Base-by-base conservation (phyloP, 1,140 invertebrate genomes). In the Lepidurus arcticus region DNA sequence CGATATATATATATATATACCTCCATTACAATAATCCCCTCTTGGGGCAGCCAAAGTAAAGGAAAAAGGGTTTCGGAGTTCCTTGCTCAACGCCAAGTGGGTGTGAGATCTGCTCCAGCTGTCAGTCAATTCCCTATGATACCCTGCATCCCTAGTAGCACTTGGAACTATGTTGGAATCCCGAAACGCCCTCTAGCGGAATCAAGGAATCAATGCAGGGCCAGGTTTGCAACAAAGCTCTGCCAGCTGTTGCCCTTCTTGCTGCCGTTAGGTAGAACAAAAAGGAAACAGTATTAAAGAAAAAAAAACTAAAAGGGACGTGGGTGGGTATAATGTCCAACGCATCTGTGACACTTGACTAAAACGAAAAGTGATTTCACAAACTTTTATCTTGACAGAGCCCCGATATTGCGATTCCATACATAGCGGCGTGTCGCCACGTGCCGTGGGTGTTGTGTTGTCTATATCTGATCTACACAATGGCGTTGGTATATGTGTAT, bases 101-200 rank as follows among this genome's bases (percentile, higher is more conserved):
- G 21, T 65, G 53, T 65, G 53, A 65, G 53, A 65, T 65, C 53
- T 65, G 53, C 16, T 65, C 16, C 53, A 65, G 53, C 53, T 65
- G 53, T 65, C 53, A 65, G 6, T 65, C 53, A 65, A 13, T 11
- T 65, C 21, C 21, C 53, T 65, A 16, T 65, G 53, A 9, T 21
- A 65, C 53, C 34, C 34, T 34, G 34, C 34, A 34, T 34, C 34
- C 34, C 1, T 34, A 34, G 34, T 34, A 34, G 4, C 34, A 34
- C 34, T 34, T 34, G 34, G 34, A 34, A 34, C 34, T 34, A 34
- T 34, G 34, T 34, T 34, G 34, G 34, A 34, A 34, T 34, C 34
- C 34, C 34, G 34, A 34, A 34, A 34, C 34, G 34, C 34, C 34
- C 34, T 34, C 34, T 34, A 34, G 34, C 34, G 53, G 8, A 65